These are phyloP conservation scores for Philotrypesis tridentata DNA, from an alignment of 1,140 invertebrate species.

Conservation along the genomic window DNA sequence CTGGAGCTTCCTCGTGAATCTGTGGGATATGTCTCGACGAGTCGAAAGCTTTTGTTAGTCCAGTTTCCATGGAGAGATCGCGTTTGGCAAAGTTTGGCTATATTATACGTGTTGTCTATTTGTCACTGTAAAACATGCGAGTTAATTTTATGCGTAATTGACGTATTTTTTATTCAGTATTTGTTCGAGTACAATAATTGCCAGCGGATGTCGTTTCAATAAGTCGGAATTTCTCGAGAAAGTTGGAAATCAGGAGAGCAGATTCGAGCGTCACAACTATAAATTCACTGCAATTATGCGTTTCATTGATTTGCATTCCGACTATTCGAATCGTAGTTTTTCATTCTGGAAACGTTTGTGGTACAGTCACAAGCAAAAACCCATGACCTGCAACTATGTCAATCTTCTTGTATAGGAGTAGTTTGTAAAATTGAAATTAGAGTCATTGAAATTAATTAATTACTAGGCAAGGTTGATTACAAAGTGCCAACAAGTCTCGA, in stretches of 20 bases:
- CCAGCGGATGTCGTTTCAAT: too few species aligned
- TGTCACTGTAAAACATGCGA: too few species aligned
- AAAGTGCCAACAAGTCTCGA: not conserved
- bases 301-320: not conserved
- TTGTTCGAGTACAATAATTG: too few species aligned
- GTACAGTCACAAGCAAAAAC: not conserved
- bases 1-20: too few species aligned
- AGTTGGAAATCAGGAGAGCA: not conserved
- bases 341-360: not conserved
- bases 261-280: not conserved
- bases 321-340: not conserved
- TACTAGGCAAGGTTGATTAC: not conserved
- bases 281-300: not conserved
- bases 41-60: too few species aligned
- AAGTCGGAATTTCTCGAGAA: too few species aligned
- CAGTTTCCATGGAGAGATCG: too few species aligned
- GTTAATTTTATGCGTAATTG: too few species aligned
- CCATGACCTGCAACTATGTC: not conserved
- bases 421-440: not conserved
- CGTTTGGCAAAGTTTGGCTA: too few species aligned
- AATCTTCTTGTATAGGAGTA: not conserved
- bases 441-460: not conserved
- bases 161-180: too few species aligned
- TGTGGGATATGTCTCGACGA: too few species aligned
- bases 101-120: too few species aligned